phyloP scores from a whole-genome alignment of 2,797 vertebrate genomes.

The Ctenopoma multispine region DNA sequence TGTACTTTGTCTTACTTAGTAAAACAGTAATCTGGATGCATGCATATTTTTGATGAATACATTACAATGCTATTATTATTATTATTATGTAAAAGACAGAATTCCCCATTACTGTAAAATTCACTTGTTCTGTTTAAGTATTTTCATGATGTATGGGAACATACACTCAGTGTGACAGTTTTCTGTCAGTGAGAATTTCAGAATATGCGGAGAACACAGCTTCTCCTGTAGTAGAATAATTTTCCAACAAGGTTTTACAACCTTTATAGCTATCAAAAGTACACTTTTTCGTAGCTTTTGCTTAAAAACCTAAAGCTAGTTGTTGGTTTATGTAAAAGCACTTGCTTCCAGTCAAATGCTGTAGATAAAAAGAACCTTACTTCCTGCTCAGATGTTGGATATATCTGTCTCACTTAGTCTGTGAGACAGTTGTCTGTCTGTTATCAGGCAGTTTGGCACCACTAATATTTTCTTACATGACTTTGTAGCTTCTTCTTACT shows the following conservation, averaged over 20 bases:
- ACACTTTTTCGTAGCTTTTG: conserved; percentile 39
- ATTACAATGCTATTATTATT: conserved; percentile 3
- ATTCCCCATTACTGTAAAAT: not conserved
- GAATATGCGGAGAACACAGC: conserved; percentile 1
- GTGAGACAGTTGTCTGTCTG: not conserved
- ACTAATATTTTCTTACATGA: no score
- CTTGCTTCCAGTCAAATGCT: no score
- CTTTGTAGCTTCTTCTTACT: not conserved
- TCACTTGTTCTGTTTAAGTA: not conserved
- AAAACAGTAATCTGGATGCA: not conserved
- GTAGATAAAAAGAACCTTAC: not conserved
- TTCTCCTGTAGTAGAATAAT: conserved; percentile 10
- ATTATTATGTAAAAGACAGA: not conserved
- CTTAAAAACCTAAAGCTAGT: conserved; percentile 23
- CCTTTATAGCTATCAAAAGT: conserved; percentile 33
- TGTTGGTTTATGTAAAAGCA: not conserved
- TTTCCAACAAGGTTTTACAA: no score
- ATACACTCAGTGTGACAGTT: conserved; percentile 12
- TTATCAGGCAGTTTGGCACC: not conserved
- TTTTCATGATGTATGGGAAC: conserved; percentile 37
- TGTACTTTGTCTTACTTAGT: not conserved
- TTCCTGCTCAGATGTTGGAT: conserved; percentile 10
- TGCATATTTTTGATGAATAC: not conserved
- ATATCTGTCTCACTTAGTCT: conserved; percentile 26
- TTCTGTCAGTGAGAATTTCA: conserved; percentile 36